These are phyloP conservation scores for Leptonema lineaticorne DNA, from an alignment of 1,140 invertebrate species.

Conservation along the genomic window DNA sequence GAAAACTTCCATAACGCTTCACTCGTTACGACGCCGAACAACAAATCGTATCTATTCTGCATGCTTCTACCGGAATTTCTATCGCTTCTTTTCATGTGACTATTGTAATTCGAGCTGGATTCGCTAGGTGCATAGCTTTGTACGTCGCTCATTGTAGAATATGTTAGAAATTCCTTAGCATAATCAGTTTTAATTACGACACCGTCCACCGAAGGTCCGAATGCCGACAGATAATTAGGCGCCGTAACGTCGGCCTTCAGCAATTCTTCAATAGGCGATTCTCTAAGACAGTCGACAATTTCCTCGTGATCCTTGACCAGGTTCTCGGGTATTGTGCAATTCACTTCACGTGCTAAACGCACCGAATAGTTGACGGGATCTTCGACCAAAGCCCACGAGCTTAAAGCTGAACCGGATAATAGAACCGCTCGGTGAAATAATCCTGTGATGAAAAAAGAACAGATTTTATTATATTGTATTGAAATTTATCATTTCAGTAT, in stretches of 20 bases:
- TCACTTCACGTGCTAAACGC: constrained; percentile 77
- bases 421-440: constrained; percentile 89
- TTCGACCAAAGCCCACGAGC: constrained; percentile 90
- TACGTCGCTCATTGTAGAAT: constrained; percentile 66
- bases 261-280: constrained; percentile 74
- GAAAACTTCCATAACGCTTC: constrained; percentile 83
- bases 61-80: constrained; percentile 48
- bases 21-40: constrained; percentile 83
- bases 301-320: constrained; percentile 74
- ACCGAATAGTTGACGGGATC: constrained; percentile 84
- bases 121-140: constrained; percentile 60
- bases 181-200: constrained; percentile 82
- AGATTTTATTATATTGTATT: neutral
- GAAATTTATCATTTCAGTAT: neutral
- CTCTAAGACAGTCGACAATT: constrained; percentile 78
- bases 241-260: constrained; percentile 76
- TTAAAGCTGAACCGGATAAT: constrained; percentile 89
- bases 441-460: too few relatives aligned
- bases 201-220: constrained; percentile 83
- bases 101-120: constrained; percentile 47
- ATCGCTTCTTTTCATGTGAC: constrained; percentile 57
- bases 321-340: constrained; percentile 82
- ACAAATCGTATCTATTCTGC: constrained; percentile 71
- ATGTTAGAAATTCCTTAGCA: constrained; percentile 71
- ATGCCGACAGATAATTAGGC: constrained; percentile 81